Conservation (phyloP, 2,888 invertebrate species). For the Phytoseiulus persimilis region DNA sequence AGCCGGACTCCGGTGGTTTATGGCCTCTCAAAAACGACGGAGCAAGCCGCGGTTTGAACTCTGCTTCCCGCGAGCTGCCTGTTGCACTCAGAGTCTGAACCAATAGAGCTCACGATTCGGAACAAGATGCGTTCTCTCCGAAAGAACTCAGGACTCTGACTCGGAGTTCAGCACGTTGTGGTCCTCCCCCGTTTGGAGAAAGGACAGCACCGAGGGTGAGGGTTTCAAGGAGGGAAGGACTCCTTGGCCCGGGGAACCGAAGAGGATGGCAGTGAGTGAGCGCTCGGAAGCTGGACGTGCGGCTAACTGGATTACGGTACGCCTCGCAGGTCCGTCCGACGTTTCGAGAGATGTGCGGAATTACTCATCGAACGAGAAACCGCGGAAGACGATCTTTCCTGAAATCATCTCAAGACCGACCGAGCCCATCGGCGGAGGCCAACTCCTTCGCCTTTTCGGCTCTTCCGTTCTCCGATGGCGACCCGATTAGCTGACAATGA, state of each 20-base stretch:
- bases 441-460: no score
- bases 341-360: background rate
- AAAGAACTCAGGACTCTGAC: background rate
- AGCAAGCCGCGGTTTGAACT: background rate
- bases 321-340: background rate
- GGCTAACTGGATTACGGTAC: background rate
- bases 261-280: background rate
- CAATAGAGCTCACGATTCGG: background rate
- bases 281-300: background rate
- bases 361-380: background rate
- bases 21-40: background rate
- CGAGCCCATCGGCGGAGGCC: no score
- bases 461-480: no score
- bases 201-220: background rate
- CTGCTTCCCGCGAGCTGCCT: background rate
- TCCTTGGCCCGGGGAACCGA: background rate
- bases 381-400: background rate
- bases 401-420: background rate
- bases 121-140: background rate
- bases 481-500: no score
- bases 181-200: background rate
- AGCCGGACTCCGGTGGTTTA: background rate
- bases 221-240: background rate
- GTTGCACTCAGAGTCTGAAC: background rate
- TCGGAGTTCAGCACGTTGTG: background rate